Evolutionary conservation across 2,797 vertebrate genomes (phyloP), one percentile per base, ranked within the genome.

Genomic region (Rousettus madagascariensis): DNA sequence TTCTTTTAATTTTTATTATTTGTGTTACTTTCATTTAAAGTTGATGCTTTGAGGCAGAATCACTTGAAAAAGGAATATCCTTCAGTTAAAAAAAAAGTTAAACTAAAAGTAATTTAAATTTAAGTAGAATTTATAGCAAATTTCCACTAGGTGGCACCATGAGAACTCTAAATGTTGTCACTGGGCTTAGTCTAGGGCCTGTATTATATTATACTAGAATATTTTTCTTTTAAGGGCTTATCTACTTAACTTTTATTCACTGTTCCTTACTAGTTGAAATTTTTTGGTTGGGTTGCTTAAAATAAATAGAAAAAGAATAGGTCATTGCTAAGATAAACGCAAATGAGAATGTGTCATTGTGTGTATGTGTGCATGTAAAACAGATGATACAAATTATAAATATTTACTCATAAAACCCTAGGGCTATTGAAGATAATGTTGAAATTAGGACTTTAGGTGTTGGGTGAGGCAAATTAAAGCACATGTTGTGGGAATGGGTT

Each of bases 81-180:
- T 82, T 90, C 5, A 84, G 9, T 57, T 74, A 30, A 43, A 38
- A 38, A 38, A 38, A 68, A 92, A 84, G 22, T 74, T 78, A 17
- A 83, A 55, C 66, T 65, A 72, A 71, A 75, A 71, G 43, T 41
- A 53, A 87, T 86, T 91, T 90, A 51, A 84, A 90, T 83, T 86
- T 85, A 28, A 69, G 10, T 79, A 80, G 88, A 83, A 69, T 43
- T 95, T 78, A 74, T 43, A 75, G 46, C 19, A n/a, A 72, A 86
- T 85, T 10, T 71, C 97, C 97, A 96, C 97, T 94, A 97, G 97
- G 63, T 97, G 97, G 95, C 95, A 83, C 86, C 41, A 68, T 85
- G 63, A 68, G 94, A 82, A 51, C 63, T 85, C 46, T 41, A 30
- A 86, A 83, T 93, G 36, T 95, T 41, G 15, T 17, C 61, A 8